These are phyloP conservation scores for Gymnocypris eckloni DNA, from an alignment of 2,797 vertebrate genomes.

Conservation along the genomic window DNA sequence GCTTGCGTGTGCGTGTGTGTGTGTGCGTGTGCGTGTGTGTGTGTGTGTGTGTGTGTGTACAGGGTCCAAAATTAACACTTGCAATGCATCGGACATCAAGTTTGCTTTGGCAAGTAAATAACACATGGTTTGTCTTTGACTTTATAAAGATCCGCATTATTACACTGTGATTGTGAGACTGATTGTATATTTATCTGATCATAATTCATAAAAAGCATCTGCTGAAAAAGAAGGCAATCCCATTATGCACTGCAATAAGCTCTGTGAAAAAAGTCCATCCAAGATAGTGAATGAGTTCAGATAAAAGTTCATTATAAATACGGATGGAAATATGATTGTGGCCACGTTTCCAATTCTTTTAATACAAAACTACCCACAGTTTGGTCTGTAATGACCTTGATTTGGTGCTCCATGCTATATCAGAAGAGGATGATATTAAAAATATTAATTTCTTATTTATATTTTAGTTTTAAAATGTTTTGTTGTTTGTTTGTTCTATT, in stretches of 20 bases:
- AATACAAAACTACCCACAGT: neutral
- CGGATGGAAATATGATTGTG: neutral
- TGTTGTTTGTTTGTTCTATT: neutral
- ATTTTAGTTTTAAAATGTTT: neutral
- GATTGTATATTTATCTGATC: neutral
- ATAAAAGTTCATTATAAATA: neutral
- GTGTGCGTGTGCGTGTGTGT: constrained; percentile 7
- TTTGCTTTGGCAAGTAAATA: neutral
- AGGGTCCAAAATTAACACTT: constrained; percentile 49
- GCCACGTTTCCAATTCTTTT: neutral
- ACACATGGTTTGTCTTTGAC: neutral
- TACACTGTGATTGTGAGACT: neutral
- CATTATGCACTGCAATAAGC: neutral
- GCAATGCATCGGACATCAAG: neutral
- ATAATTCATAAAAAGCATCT: neutral
- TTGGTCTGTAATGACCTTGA: neutral
- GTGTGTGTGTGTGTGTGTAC: constrained; percentile 26
- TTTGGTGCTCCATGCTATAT: neutral
- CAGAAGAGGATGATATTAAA: neutral
- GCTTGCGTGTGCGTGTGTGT: constrained; percentile 46
- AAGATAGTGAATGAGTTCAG: neutral
- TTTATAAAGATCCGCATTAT: neutral
- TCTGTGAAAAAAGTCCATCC: neutral
- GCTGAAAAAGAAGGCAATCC: neutral
- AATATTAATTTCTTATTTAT: neutral